These are phyloP conservation scores for Octomys mimax DNA, from an alignment of 2,797 vertebrate genomes.

Conservation along the genomic window DNA sequence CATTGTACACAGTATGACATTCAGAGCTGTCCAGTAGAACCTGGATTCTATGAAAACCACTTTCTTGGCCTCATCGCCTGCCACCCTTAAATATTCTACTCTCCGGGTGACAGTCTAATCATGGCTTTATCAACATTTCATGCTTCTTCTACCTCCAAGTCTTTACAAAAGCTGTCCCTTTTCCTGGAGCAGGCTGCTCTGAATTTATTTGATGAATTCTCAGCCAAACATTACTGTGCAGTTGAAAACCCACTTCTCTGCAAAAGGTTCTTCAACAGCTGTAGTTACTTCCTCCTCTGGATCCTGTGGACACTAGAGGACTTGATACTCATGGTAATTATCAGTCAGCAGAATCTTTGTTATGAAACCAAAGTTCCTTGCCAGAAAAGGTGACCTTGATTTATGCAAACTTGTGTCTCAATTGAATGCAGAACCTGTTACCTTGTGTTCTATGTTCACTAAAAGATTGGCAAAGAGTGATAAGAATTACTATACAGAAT, in stretches of 20 bases:
- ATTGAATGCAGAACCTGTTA: conserved; percentile 37
- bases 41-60: neutral
- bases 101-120: neutral
- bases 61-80: conserved; percentile 33
- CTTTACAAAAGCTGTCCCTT: neutral
- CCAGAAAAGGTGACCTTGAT: conserved; percentile 15
- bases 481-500: neutral
- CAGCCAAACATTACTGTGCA: neutral
- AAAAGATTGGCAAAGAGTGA: neutral
- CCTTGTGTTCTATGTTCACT: neutral
- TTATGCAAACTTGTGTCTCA: conserved; percentile 20
- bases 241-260: conserved; percentile 6
- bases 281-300: neutral
- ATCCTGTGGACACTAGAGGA: neutral
- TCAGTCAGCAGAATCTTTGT: neutral
- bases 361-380: neutral
- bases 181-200: neutral
- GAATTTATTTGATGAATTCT: conserved; percentile 1
- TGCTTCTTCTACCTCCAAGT: neutral
- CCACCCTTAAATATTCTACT: neutral
- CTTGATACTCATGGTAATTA: neutral
- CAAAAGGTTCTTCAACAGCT: neutral
- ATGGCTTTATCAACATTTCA: neutral
- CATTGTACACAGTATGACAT: neutral
- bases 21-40: neutral